Percentiles rank a stretch among this genome's conserved stretches.
These are phyloP conservation scores for Hipposideros armiger DNA, from an alignment of 2,113 vertebrate genomes.

Conservation along the genomic window DNA sequence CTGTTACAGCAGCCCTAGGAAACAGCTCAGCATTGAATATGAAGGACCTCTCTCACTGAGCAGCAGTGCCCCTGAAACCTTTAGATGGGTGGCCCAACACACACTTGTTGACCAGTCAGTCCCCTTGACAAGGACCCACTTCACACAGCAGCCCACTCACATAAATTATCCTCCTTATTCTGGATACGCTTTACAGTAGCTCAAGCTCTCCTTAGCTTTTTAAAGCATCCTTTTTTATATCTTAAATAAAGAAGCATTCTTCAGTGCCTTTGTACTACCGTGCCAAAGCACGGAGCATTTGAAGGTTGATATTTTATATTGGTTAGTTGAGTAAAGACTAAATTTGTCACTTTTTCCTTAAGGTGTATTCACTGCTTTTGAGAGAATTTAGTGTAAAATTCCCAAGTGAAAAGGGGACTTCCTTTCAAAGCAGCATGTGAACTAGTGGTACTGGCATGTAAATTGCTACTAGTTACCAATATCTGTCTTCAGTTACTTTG, in stretches of 20 bases:
- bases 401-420: not conserved
- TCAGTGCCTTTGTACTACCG: not conserved
- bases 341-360: not conserved
- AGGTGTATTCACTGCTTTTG: not conserved
- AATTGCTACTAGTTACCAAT: not conserved
- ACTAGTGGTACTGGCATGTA: not conserved
- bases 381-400: slow-evolving; percentile 39
- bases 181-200: not conserved
- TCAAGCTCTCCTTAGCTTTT: not conserved
- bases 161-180: not conserved
- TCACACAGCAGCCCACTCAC: not conserved
- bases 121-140: not conserved
- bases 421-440: not conserved
- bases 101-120: too few relatives aligned
- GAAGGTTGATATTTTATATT: slow-evolving; percentile 47
- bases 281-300: not conserved
- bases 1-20: not conserved
- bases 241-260: not conserved
- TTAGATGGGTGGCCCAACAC: not conserved
- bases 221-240: not conserved
- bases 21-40: not conserved
- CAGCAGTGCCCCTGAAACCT: not conserved
- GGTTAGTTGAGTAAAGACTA: slow-evolving; percentile 3
- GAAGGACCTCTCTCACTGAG: not conserved
- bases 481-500: slow-evolving; percentile 27